Percentiles rank a stretch among this genome's conserved stretches.
phyloP scores from a whole-genome alignment of 2,888 invertebrate species.

The Pyrochroa serraticornis region DNA sequence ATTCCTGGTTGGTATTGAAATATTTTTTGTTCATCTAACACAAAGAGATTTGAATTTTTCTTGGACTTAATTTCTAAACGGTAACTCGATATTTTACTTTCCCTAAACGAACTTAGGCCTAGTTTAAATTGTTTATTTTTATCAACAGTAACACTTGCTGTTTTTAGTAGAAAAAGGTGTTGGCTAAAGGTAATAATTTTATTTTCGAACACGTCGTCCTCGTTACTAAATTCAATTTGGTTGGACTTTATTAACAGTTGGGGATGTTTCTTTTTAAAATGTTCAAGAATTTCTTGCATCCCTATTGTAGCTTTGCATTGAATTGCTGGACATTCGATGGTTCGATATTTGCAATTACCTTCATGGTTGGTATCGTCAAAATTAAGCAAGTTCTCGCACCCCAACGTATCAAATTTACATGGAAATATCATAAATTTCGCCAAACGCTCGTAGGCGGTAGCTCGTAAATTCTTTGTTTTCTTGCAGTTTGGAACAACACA shows the following conservation, averaged over 20 bases:
- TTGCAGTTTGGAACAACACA: neutral
- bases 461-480: too few relatives aligned
- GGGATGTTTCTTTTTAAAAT: slow-evolving; percentile 30
- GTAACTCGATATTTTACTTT: neutral
- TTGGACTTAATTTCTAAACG: neutral
- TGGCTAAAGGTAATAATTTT: neutral
- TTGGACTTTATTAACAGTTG: slow-evolving; percentile 28
- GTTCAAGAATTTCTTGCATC: slow-evolving; percentile 26
- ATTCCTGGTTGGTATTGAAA: neutral
- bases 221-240: slow-evolving; percentile 18
- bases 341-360: slow-evolving; percentile 31
- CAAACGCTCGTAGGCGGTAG: slow-evolving; percentile 31
- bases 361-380: slow-evolving; percentile 36
- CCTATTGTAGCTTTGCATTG: slow-evolving; percentile 34
- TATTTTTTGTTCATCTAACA: neutral
- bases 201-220: slow-evolving; percentile 6
- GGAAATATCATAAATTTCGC: slow-evolving; percentile 35
- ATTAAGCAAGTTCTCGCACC: slow-evolving; percentile 31
- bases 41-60: neutral
- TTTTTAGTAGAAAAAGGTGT: neutral
- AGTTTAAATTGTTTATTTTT: neutral
- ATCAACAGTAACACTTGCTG: neutral
- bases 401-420: slow-evolving; percentile 34
- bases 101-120: neutral
- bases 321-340: slow-evolving; percentile 31